Evolutionary conservation across 2,888 invertebrate genomes (phyloP).

Genomic region (Thymelicus acteon): DNA sequence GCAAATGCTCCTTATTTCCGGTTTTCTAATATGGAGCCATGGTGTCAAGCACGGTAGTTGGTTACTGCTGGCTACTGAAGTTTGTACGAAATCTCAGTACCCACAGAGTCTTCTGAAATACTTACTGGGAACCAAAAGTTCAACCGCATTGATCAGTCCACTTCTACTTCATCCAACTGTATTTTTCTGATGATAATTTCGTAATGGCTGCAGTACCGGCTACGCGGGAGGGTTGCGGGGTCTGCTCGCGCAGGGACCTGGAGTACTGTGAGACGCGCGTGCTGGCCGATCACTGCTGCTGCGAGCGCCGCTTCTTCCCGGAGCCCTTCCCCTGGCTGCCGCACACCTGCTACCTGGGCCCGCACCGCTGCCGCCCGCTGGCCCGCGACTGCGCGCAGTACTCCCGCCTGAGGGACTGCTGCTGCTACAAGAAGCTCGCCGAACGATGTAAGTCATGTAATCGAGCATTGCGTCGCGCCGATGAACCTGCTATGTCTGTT

Average conservation of each 20-base stretch:
- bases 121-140: no score
- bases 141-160: no score
- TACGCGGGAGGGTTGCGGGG: slow-evolving; percentile 83
- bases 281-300: slow-evolving; percentile 82
- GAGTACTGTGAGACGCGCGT: slow-evolving; percentile 86
- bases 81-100: no score
- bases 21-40: no score
- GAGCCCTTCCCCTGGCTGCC: slow-evolving; percentile 88
- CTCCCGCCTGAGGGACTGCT: slow-evolving; percentile 86
- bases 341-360: slow-evolving; percentile 88
- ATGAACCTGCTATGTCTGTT: no score
- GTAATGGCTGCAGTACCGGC: slow-evolving; percentile 54
- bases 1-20: no score
- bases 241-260: slow-evolving; percentile 85
- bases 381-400: slow-evolving; percentile 87
- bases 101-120: no score
- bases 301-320: slow-evolving; percentile 84
- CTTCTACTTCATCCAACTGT: background rate
- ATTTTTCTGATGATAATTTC: background rate
- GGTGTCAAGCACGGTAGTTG: no score
- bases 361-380: slow-evolving; percentile 84
- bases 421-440: slow-evolving; percentile 86
- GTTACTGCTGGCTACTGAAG: no score
- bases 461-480: no score
- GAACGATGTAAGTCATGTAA: slow-evolving; percentile 82